Base-by-base conservation (phyloP, 2,888 invertebrate genomes). In the Drosophila crucigera region DNA sequence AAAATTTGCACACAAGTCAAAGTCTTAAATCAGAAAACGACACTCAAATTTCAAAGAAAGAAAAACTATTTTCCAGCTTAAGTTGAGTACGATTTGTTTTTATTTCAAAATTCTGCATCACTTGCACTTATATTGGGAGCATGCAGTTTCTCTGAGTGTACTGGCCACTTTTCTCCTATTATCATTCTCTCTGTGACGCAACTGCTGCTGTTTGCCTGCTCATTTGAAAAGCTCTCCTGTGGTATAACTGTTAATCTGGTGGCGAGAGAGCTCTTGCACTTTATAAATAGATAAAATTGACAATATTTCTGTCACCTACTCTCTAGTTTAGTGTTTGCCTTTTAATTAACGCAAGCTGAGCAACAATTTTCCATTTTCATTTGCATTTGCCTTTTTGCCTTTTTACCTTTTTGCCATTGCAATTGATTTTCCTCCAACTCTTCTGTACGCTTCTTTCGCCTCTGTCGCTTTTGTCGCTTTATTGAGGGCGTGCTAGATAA, bases 291-390 rank as follows among this genome's bases (percentile, higher is more conserved):
- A 56, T 68, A 2, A 79, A 66, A 68, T 69, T 88, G 56, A 52
- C 25, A 79, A 79, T 65, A 84, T 60, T 81, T 80, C 71, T 82
- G 73, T 76, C 83, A 72, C 70, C 83, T 70, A 53, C 70, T 73
- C 71, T 49, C 33, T 39, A 6, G 19, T 28, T 22, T 22, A 31
- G 54, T 55, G 47, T 80, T 78, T 56, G 69, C 62, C 70, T 61
- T 88, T 66, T 58, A 85, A 90, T 85, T 85, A 88, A 73, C 88
- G 82, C 75, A 56, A 71, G 69, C 77, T 68, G 67, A 73, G 70
- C 59, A 62, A 73, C 59, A 65, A 22, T 65, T 72, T 75, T 53
- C 73, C 66, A 69, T 68, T 75, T 69, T 76, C 68, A 69, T 68
- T 73, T 71, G 52, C 82, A 84, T 58, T 68, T 74, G 62, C 65